Conservation (phyloP, 2,797 vertebrate species). For the Sebastes steindachneri region DNA sequence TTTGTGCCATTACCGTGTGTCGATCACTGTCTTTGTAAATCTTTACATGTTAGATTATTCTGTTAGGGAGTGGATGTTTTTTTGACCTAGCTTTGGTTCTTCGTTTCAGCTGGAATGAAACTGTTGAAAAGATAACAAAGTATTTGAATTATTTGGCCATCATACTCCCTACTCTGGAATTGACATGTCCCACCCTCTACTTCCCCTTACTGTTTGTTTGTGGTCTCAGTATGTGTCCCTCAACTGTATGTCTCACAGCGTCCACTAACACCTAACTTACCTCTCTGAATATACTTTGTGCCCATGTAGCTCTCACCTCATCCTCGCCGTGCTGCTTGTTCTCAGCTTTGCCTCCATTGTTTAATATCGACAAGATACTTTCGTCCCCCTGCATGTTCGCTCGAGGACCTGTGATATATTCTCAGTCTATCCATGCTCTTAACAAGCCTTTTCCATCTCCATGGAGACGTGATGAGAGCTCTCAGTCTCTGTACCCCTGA, state of each 20-base stretch:
- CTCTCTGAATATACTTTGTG: not conserved
- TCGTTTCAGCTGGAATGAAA: conserved; percentile 29
- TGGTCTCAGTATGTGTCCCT: conserved; percentile 49
- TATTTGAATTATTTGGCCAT: conserved; percentile 65
- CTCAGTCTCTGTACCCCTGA: conserved; percentile 7
- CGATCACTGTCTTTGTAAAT: conserved; percentile 18
- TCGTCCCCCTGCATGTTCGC: conserved; percentile 5
- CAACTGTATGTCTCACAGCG: conserved; percentile 6
- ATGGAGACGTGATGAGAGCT: conserved; percentile 37
- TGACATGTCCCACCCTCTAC: conserved; percentile 63
- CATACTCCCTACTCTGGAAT: conserved; percentile 60
- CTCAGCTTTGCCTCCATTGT: conserved; percentile 59
- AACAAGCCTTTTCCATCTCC: conserved; percentile 40
- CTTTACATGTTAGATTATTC: not conserved
- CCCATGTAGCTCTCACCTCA: conserved; percentile 7
- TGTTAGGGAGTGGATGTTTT: not conserved
- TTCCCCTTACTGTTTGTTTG: conserved; percentile 68
- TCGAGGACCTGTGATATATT: conserved; percentile 36
- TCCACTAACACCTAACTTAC: conserved; percentile 20
- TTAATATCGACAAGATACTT: conserved; percentile 47
- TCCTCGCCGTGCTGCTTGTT: conserved; percentile 11
- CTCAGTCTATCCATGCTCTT: conserved; percentile 33
- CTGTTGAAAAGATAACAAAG: conserved; percentile 48
- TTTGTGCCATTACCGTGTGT: conserved; percentile 34
- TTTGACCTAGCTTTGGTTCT: not conserved